A percentile compares a stretch with the other conserved stretches of the same genome.
Conservation (phyloP, 2,888 invertebrate genomes). For the Physocephala rufipes region DNA sequence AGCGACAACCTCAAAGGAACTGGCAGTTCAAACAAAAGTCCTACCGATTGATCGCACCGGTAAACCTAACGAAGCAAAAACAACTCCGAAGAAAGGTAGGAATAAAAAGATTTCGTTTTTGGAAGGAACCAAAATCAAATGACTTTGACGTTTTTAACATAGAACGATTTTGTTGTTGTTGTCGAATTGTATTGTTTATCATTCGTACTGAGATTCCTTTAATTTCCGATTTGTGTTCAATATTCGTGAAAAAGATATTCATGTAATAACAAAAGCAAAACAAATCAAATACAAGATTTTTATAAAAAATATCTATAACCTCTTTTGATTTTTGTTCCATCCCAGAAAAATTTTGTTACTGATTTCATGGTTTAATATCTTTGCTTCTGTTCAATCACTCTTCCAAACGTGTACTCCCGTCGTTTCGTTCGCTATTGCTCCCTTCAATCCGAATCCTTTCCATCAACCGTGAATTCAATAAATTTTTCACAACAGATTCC, state of each 20-base stretch:
- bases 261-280: conserved; percentile 28
- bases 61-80: conserved; percentile 54
- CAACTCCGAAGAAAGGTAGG: conserved; percentile 73
- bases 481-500: conserved; percentile 43
- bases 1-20: conserved; percentile 34
- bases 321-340: conserved; percentile 40
- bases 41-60: conserved; percentile 50
- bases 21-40: not conserved
- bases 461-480: not conserved
- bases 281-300: conserved; percentile 1
- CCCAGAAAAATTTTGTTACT: conserved; percentile 41
- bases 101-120: conserved; percentile 78
- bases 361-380: not conserved
- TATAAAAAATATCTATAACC: conserved; percentile 32
- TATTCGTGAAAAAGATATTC: conserved; percentile 27
- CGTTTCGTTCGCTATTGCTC: not conserved
- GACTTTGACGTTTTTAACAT: not conserved
- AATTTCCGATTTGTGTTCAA: not conserved
- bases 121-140: conserved; percentile 72
- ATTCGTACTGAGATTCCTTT: not conserved
- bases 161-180: not conserved
- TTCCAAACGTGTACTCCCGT: not conserved
- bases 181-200: not conserved
- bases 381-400: not conserved
- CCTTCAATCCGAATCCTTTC: not conserved